Base-by-base conservation (phyloP, 1,140 invertebrate species). In the Drosophila kanapiae region DNA sequence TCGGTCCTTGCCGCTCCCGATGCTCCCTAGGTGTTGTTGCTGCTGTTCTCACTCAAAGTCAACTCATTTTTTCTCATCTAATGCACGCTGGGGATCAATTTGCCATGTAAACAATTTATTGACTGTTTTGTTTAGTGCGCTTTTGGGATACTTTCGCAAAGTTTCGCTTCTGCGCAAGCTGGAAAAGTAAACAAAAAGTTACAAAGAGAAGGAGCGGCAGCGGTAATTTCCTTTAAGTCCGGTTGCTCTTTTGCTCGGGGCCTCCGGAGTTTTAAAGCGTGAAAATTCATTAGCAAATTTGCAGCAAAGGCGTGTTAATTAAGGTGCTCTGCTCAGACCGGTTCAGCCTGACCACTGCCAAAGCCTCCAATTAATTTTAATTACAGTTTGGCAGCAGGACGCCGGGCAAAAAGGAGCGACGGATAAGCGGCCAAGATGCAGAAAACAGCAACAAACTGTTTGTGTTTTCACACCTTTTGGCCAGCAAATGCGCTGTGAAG, bases 1-100 rank as follows among this genome's bases (percentile, higher is more conserved):
- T 23, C 42, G 47, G 60, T 31, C 31, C 45, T 23, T 27, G 29
- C 27, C 29, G n/a, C 35, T 51, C 16, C 37, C 27, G 40, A 53
- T 51, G 40, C 49, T 63, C 61, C 64, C 40, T 72, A 64, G 27
- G 38, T 54, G 61, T 51, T 58, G 42, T 65, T 67, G 47, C 47
- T 48, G 29, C 56, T 82, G 31, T 75, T 84, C 78, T 72, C 56
- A 85, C 75, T 85, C 78, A 88, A 91, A 88, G 75, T 84, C 78
- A 91, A 91, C 81, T 90, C 88, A 91, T 91, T 91, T 91, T 85
- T 91, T 72, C 84, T 91, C 88, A 88, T 90, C 83, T 91, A 91
- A 91, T 91, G 83, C 81, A 78, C 88, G 81, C 88, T 81, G 57
- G 88, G 88, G 88, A 91, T 85, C 88, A 91, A 91, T 91, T 91